These are phyloP conservation scores for Ctenopoma multispine DNA, from an alignment of 2,797 vertebrate genomes.

Conservation along the genomic window DNA sequence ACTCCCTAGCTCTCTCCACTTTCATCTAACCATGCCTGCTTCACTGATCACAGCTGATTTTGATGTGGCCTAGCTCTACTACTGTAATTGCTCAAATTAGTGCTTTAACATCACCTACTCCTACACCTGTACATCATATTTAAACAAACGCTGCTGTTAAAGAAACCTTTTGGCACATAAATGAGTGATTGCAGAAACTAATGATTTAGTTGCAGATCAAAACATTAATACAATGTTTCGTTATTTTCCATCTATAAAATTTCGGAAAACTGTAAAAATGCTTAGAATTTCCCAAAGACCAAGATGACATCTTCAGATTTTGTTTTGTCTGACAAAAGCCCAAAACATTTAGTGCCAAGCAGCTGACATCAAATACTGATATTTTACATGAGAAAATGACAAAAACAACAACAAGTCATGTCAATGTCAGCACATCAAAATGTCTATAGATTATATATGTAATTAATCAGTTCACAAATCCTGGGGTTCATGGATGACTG, in stretches of 20 bases:
- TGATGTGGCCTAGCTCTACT: background rate
- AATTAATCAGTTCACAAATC: background rate
- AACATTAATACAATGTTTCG: no score
- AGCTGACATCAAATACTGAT: no score
- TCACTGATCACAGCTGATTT: slow-evolving; percentile 27
- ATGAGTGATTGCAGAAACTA: background rate
- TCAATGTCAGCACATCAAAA: no score
- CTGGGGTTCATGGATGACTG: no score
- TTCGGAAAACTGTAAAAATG: no score
- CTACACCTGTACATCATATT: slow-evolving; percentile 7
- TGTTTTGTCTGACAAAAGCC: background rate
- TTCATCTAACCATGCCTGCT: slow-evolving; percentile 49
- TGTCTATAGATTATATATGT: background rate
- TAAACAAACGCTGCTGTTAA: slow-evolving; percentile 16
- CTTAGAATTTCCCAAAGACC: no score
- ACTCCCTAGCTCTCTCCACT: slow-evolving; percentile 42
- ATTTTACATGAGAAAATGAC: no score
- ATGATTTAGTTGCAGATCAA: no score
- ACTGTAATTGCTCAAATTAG: slow-evolving; percentile 22
- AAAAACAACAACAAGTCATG: background rate
- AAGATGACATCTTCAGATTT: background rate
- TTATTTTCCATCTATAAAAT: no score
- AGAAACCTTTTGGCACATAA: slow-evolving; percentile 12
- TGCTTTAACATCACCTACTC: slow-evolving; percentile 11
- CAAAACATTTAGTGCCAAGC: no score